Evolutionary conservation across 2,888 invertebrate genomes (phyloP).

Genomic region (Liopterus haemorrhoidalis): DNA sequence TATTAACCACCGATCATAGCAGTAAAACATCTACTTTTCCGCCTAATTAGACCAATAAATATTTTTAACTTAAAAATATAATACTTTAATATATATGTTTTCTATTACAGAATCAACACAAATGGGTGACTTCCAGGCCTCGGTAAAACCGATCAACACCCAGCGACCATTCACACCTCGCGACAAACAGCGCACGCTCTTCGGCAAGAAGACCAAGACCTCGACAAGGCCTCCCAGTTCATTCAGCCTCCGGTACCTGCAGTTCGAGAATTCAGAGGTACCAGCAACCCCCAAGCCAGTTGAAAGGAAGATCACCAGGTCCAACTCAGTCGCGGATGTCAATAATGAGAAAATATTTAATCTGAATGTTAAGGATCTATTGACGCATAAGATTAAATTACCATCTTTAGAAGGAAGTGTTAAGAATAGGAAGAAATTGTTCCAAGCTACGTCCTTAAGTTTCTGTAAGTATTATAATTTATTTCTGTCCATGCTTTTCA

Average conservation of each 20-base stretch:
- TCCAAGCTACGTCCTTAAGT: conserved; percentile 42
- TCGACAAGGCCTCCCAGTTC: conserved; percentile 66
- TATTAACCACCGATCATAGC: too few species aligned
- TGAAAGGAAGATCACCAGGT: conserved; percentile 33
- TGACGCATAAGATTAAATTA: conserved; percentile 46
- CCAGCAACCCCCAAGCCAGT: conserved; percentile 25
- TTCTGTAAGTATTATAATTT: conserved; percentile 40
- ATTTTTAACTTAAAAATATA: too few species aligned
- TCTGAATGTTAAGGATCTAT: conserved; percentile 39
- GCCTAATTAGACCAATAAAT: too few species aligned
- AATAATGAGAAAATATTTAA: conserved; percentile 44
- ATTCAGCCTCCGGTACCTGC: conserved; percentile 64
- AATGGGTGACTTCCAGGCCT: conserved; percentile 40
- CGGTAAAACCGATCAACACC: conserved; percentile 61
- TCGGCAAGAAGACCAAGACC: conserved; percentile 53
- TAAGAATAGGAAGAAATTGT: conserved; percentile 45
- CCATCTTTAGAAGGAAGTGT: conserved; percentile 52
- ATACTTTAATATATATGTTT: too few species aligned
- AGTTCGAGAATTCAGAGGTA: conserved; percentile 47
- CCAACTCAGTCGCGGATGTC: conserved; percentile 41
- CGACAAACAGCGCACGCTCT: conserved; percentile 71
- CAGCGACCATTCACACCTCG: conserved; percentile 81
- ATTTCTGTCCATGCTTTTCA: conserved; percentile 30
- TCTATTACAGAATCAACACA: conserved; percentile 38
- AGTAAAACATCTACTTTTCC: too few species aligned